These are phyloP conservation scores for Toxotes chatareus DNA, from an alignment of 2,113 vertebrate species.

Conservation along the genomic window DNA sequence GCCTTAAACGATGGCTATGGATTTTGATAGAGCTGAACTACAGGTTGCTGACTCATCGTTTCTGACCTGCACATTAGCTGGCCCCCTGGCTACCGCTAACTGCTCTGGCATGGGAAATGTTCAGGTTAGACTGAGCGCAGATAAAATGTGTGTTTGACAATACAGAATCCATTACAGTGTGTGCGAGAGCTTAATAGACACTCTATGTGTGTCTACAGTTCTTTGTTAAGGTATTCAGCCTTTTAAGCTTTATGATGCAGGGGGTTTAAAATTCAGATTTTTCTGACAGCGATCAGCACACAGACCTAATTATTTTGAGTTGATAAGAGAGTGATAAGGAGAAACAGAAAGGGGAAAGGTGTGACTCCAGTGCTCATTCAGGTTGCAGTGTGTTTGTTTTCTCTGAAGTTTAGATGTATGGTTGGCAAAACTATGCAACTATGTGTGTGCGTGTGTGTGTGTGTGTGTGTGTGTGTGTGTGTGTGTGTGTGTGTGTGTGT, in stretches of 20 bases:
- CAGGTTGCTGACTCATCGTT: conserved; percentile 72
- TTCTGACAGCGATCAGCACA: background rate
- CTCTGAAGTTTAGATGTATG: conserved; percentile 39
- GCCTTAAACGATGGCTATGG: conserved; percentile 60
- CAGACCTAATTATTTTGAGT: background rate
- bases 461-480: conserved; percentile 2
- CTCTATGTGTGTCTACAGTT: conserved; percentile 1
- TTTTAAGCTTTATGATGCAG: conserved; percentile 9
- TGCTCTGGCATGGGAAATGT: conserved; percentile 62
- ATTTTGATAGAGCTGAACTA: conserved; percentile 62
- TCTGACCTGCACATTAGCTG: conserved; percentile 66
- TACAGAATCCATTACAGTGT: conserved; percentile 58
- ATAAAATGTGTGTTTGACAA: conserved; percentile 61
- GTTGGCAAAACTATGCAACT: conserved; percentile 45
- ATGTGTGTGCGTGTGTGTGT: conserved; percentile 12
- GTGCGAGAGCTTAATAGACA: conserved; percentile 5
- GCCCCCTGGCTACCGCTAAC: conserved; percentile 68
- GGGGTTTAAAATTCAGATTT: background rate
- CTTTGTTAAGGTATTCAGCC: background rate
- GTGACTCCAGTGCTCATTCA: conserved; percentile 12
- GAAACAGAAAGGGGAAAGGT: conserved; percentile 9
- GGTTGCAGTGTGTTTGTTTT: conserved; percentile 39
- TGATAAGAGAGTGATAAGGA: background rate
- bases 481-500: conserved; percentile 25
- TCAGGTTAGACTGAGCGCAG: conserved; percentile 58